Evolutionary conservation across 2,888 invertebrate species (phyloP).

Genomic region (Scrobipalpa atriplicella): DNA sequence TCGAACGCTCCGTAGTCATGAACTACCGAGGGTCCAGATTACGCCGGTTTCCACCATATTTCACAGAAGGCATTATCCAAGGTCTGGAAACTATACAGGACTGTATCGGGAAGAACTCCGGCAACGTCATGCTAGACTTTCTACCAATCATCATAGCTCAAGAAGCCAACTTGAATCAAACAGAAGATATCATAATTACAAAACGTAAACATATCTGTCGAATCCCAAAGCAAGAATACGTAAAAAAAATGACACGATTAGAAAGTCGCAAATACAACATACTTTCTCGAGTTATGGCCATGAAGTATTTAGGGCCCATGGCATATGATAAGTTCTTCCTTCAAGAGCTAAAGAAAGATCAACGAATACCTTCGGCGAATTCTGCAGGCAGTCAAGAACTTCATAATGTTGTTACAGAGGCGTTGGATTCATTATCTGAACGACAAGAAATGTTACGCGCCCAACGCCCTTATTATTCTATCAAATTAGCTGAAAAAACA

Average conservation of each 20-base stretch:
- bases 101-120: constrained; percentile 72
- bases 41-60: constrained; percentile 71
- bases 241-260: constrained; percentile 68
- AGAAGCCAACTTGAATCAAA: constrained; percentile 45
- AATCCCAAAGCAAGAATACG: constrained; percentile 60
- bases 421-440: constrained; percentile 63
- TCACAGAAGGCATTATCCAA: constrained; percentile 73
- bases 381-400: constrained; percentile 59
- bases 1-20: constrained; percentile 74
- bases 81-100: constrained; percentile 75
- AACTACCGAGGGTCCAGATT: constrained; percentile 64
- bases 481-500: constrained; percentile 71
- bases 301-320: constrained; percentile 78
- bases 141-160: constrained; percentile 68
- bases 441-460: constrained; percentile 73
- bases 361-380: constrained; percentile 67
- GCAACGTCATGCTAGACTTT: constrained; percentile 71
- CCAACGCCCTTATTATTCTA: constrained; percentile 73
- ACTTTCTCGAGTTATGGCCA: constrained; percentile 69
- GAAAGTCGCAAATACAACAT: constrained; percentile 67
- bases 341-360: constrained; percentile 60
- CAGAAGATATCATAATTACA: constrained; percentile 40
- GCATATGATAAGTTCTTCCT: constrained; percentile 72
- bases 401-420: constrained; percentile 55
- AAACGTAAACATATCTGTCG: constrained; percentile 55